A percentile compares a stretch with the other conserved stretches of the same genome.
Conservation (phyloP, 2,888 invertebrate genomes). For the Strigamia transsilvanica region DNA sequence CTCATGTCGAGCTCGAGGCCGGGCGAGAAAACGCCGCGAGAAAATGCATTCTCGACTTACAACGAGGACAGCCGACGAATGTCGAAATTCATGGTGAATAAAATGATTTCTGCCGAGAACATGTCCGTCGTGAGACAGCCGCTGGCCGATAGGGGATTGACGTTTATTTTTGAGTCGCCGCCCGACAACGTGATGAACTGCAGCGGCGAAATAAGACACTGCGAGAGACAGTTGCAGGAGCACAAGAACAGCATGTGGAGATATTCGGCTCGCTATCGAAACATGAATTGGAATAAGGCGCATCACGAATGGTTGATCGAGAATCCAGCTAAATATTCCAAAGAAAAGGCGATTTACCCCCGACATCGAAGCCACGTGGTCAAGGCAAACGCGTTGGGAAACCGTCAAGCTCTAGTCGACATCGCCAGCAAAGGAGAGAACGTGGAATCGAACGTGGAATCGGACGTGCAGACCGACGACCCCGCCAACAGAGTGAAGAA, state of each 20-base stretch:
- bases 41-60: background rate
- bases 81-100: background rate
- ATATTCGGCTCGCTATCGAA: constrained; percentile 3
- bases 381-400: background rate
- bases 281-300: constrained; percentile 1
- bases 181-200: background rate
- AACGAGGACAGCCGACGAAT: background rate
- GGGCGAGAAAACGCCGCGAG: background rate
- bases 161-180: background rate
- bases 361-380: background rate
- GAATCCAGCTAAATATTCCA: constrained; percentile 1
- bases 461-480: background rate
- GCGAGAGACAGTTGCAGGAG: background rate
- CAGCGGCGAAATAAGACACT: background rate
- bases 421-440: background rate
- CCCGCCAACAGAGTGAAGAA: background rate
- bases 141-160: background rate
- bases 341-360: background rate
- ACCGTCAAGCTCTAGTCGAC: background rate
- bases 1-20: background rate
- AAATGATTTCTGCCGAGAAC: constrained; percentile 3
- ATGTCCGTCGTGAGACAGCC: background rate
- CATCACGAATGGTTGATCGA: constrained; percentile 21
- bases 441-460: background rate
- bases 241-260: background rate